These are phyloP conservation scores for Diuraphis noxia DNA, from an alignment of 1,140 invertebrate species.

Conservation along the genomic window DNA sequence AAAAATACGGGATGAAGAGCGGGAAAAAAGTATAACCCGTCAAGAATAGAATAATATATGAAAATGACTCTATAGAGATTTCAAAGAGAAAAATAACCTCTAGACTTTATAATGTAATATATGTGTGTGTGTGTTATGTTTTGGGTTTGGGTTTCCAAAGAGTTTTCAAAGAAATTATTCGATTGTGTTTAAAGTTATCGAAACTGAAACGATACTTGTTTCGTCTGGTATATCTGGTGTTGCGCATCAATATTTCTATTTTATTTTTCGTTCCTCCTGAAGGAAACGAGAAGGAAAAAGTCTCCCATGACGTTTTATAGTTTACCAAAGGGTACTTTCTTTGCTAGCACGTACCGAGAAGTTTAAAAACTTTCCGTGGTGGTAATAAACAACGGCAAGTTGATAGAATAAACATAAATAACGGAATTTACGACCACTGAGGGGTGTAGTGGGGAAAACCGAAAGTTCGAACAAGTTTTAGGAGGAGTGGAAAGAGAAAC, in stretches of 20 bases:
- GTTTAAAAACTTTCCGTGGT: constrained; percentile 47
- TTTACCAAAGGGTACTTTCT: constrained; percentile 29
- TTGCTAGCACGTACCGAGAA: constrained; percentile 36
- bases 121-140: not conserved
- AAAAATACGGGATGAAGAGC: not conserved
- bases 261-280: not conserved
- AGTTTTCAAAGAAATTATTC: constrained; percentile 5
- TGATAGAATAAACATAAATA: constrained; percentile 54
- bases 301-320: constrained; percentile 31
- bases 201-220: constrained; percentile 31
- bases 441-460: not conserved
- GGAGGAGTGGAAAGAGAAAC: not conserved
- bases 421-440: constrained; percentile 40
- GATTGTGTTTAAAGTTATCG: constrained; percentile 27
- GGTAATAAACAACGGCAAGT: constrained; percentile 49
- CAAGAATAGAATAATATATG: not conserved
- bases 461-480: constrained; percentile 35
- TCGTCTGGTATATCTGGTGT: constrained; percentile 19
- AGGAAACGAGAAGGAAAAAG: constrained; percentile 15
- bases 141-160: not conserved
- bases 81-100: not conserved
- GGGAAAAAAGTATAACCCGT: not conserved
- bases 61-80: not conserved
- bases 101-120: not conserved
- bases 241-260: constrained; percentile 36